A percentile compares a stretch with the other conserved stretches of the same genome.
These are phyloP conservation scores for Rostratula benghalensis DNA, from an alignment of 2,113 vertebrate species.

Conservation along the genomic window DNA sequence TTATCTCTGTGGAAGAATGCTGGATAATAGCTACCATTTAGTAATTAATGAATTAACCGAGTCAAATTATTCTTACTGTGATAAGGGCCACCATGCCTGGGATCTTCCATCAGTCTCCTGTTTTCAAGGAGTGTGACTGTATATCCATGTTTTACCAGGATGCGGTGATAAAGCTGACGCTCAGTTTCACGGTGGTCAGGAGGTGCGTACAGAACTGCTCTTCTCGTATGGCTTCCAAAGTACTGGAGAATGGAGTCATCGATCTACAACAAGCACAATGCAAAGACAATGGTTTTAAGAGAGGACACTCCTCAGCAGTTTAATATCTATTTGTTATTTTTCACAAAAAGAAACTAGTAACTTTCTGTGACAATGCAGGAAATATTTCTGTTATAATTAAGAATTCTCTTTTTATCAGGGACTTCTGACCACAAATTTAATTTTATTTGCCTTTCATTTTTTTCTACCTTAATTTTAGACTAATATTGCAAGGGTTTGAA, in stretches of 20 bases:
- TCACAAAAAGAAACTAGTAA: not conserved
- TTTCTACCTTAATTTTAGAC: not conserved
- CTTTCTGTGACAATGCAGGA: not conserved
- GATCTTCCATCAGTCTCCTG: conserved; percentile 50
- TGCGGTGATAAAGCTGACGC: conserved; percentile 76
- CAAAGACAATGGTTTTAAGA: not conserved
- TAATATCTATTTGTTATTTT: not conserved
- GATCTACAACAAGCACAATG: conserved; percentile 64
- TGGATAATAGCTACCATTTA: not conserved
- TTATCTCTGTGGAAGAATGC: not conserved
- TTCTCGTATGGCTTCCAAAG: conserved; percentile 52
- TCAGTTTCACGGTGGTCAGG: conserved; percentile 63
- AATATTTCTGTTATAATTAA: not conserved
- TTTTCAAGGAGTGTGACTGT: conserved; percentile 75
- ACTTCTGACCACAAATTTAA: not conserved
- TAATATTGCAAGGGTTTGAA: not conserved
- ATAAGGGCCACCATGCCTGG: conserved; percentile 10
- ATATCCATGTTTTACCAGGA: conserved; percentile 80
- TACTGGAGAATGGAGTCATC: conserved; percentile 44
- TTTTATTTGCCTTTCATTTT: not conserved
- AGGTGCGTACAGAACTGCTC: conserved; percentile 76
- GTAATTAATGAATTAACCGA: not conserved
- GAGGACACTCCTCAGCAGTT: not conserved
- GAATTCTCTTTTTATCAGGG: not conserved
- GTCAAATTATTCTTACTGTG: conserved; percentile 62